Evolutionary conservation across 2,888 invertebrate genomes (phyloP).

Genomic region (Sinelater perroti): DNA sequence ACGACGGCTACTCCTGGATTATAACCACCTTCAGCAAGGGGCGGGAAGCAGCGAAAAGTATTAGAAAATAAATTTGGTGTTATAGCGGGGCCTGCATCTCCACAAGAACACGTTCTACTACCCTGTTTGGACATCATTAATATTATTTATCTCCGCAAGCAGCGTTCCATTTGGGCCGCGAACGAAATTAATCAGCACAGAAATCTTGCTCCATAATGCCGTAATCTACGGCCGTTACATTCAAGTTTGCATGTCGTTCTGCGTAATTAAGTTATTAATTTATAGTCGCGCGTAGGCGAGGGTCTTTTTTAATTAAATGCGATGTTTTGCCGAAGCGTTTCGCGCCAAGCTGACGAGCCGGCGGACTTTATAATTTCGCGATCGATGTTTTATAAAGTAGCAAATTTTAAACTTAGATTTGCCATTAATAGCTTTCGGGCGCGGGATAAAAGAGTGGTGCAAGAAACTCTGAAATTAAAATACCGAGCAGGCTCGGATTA

Average conservation of each 20-base stretch:
- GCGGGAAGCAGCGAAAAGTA: not conserved
- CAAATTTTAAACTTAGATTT: slow-evolving; percentile 12
- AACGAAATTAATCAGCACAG: slow-evolving; percentile 35
- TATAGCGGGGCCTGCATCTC: slow-evolving; percentile 1
- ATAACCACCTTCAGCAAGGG: too few relatives aligned
- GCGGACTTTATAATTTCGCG: slow-evolving; percentile 27
- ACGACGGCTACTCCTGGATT: too few relatives aligned
- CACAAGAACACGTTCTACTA: slow-evolving; percentile 22
- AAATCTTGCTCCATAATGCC: slow-evolving; percentile 35
- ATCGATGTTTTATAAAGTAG: slow-evolving; percentile 29
- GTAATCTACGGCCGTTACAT: slow-evolving; percentile 35
- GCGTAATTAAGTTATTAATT: slow-evolving; percentile 40
- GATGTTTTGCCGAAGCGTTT: slow-evolving; percentile 32
- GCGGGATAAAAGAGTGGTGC: not conserved
- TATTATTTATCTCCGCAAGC: slow-evolving; percentile 30
- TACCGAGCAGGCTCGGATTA: not conserved
- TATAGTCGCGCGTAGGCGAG: slow-evolving; percentile 30
- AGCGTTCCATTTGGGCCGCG: slow-evolving; percentile 30
- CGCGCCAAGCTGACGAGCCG: slow-evolving; percentile 29
- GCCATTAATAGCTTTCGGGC: slow-evolving; percentile 3
- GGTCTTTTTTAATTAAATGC: slow-evolving; percentile 37
- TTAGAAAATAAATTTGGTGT: not conserved
- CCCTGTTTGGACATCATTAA: slow-evolving; percentile 29
- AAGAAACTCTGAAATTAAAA: not conserved
- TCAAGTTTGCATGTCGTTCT: slow-evolving; percentile 38